Evolutionary conservation across 2,113 vertebrate genomes (phyloP), one percentile per base, ranked within the genome.

Genomic region (Columba livia): DNA sequence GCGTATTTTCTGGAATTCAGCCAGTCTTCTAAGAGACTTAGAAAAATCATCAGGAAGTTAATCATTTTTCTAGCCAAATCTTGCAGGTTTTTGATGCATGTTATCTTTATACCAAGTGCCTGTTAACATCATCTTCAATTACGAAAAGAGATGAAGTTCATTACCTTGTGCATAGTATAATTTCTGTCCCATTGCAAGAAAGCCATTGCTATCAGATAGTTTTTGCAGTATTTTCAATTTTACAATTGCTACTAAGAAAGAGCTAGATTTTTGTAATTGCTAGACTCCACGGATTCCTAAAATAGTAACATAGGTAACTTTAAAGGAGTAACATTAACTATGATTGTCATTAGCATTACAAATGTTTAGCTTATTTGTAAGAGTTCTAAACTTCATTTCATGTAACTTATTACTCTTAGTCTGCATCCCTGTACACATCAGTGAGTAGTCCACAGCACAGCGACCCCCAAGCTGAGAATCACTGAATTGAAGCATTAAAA

Each of bases 111-210:
- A 62, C 5, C 21, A 6, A 11, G 7, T 19, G 72, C 65, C 29
- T 23, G 32, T 3, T 60, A 70, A 61, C 7, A 71, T 2, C 5
- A n/a, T 36, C 40, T 65, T 69, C 15, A 77, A 11, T 53, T 69
- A 62, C 31, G 50, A 79, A 34, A 16, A 34, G 7, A 51, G 13
- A 24, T 32, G 18, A 47, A 2, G 0, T 42, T 85, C 0, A 0
- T 47, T 42, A 74, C 14, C 50, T 34, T 51, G 44, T 81, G 73
- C 0, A 0, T 11, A 61, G 5, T 6, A 67, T 15, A 0, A 44
- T 62, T 93, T 83, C 53, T 75, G 13, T 34, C 19, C 34, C 67
- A 36, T 38, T 58, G 24, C 42, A 64, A 62, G n/a, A 42, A 36
- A 83, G 13, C 42, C 17, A 34, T 3, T 64, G 38, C 15, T 60